A percentile compares a stretch with the other conserved stretches of the same genome.
phyloP scores from a whole-genome alignment of 2,888 invertebrate genomes.

The Melinaea marsaeus region DNA sequence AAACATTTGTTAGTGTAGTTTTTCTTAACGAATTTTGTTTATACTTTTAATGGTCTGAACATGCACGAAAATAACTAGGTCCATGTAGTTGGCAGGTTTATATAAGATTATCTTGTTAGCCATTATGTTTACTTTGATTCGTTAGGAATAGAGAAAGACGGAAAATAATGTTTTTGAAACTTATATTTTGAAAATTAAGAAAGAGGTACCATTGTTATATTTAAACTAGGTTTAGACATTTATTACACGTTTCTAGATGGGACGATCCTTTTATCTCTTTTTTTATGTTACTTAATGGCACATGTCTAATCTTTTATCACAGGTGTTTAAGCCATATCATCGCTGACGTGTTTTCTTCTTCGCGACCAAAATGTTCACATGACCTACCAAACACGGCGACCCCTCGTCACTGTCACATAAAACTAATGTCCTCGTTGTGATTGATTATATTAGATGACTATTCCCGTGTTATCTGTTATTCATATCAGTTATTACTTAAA shows the following conservation, averaged over 20 bases:
- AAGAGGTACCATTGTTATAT: too few relatives aligned
- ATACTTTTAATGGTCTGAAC: constrained; percentile 31
- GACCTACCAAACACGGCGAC: neutral
- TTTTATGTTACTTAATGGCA: neutral
- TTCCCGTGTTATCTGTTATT: neutral
- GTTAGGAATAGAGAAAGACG: neutral
- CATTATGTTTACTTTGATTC: neutral
- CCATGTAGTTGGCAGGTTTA: constrained; percentile 1
- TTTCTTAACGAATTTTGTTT: constrained; percentile 52
- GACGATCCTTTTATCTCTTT: neutral
- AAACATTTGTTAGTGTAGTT: constrained; percentile 52
- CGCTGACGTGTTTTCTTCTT: neutral
- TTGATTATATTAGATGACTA: neutral
- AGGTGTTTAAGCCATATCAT: neutral
- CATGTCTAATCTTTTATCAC: neutral
- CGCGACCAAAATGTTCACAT: neutral
- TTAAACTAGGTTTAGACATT: too few relatives aligned
- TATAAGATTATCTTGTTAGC: constrained; percentile 3
- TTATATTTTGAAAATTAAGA: too few relatives aligned
- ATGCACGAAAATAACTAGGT: constrained; percentile 14
- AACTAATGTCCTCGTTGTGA: neutral
- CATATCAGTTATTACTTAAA: neutral
- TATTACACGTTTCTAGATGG: too few relatives aligned
- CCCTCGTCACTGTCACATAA: constrained; percentile 3
- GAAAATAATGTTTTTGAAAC: too few relatives aligned